Evolutionary conservation across 1,140 invertebrate genomes (phyloP), one percentile per base, ranked within the genome.

Genomic region (Dendrolimus punctatus): DNA sequence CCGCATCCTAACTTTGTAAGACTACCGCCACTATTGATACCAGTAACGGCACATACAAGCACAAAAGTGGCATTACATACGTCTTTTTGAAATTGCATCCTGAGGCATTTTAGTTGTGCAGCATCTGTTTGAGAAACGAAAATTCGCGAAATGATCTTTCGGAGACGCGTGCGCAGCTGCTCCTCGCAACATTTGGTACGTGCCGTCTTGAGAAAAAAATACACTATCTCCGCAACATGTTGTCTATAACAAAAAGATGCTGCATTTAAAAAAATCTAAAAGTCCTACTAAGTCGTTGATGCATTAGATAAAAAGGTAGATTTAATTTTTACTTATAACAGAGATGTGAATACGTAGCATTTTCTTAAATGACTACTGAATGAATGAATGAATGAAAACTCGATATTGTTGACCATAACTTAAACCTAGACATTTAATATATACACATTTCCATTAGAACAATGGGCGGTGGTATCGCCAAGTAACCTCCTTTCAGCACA

Each of bases 171-270:
- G 54, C 58, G 54, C 71, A 75, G 73, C 76, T 73, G 74, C 68
- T 58, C 8, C 51, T n/a, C 23, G 51, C 41, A 68, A 70, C 80
- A 80, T 80, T 83, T 83, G 80, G 76, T 77, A 74, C 80, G 77
- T 79, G 77, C 69, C 68, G 52, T 51, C 51, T 41, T 49, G 50
- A 60, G 65, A 66, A 68, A 63, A 63, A 51, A 57, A 57, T 48
- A 57, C 38, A 46, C 7, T 39, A 47, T 39, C 38, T 55, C 41
- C 51, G 49, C 10, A 44, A 52, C 56, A 64, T 53, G 53, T 54
- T 60, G 58, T 54, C 52, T 47, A 51, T 49, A 51, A 57, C 38
- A 52, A 60, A 64, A 48, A 36, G 51, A 53, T 38, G 37, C 23
- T 40, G 45, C 40, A 41, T 41, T 23, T 36, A 41, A 50, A 10